A percentile compares a stretch with the other conserved stretches of the same genome.
Evolutionary conservation across 2,113 vertebrate species (phyloP).

Genomic region (Aplodontia rufa): DNA sequence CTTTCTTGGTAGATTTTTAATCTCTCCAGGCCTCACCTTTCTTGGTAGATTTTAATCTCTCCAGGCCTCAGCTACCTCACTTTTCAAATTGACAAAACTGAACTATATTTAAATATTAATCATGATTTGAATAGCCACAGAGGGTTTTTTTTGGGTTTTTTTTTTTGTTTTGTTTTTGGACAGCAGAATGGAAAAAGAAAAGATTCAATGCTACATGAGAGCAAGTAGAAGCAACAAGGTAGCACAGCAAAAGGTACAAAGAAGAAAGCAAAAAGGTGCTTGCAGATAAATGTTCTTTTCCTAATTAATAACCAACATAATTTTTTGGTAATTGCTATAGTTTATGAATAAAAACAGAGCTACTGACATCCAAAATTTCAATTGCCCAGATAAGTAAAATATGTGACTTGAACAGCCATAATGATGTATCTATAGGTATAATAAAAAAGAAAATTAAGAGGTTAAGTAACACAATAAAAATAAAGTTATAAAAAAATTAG

Average conservation of each 20-base stretch:
- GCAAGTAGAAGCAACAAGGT: not conserved
- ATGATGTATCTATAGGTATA: not conserved
- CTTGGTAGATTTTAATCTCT: not conserved
- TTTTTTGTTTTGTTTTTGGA: not conserved
- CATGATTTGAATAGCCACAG: not conserved
- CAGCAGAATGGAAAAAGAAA: not conserved
- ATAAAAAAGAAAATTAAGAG: not conserved
- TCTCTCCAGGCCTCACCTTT: not conserved
- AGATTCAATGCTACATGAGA: not conserved
- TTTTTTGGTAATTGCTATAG: not conserved
- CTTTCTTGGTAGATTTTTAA: not conserved
- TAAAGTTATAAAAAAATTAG: not conserved
- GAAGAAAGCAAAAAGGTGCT: not conserved
- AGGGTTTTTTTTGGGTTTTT: not conserved
- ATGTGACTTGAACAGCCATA: not conserved
- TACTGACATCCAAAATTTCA: not conserved
- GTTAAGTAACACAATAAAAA: not conserved
- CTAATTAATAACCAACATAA: slow-evolving; percentile 8
- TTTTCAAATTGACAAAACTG: not conserved
- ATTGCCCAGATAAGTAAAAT: not conserved
- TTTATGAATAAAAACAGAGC: not conserved
- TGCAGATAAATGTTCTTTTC: slow-evolving; percentile 15
- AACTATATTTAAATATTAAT: slow-evolving; percentile 16
- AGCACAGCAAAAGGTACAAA: not conserved
- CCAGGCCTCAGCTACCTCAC: not conserved